phyloP scores from a whole-genome alignment of 2,888 invertebrate species.

The Cheilosia pagana region DNA sequence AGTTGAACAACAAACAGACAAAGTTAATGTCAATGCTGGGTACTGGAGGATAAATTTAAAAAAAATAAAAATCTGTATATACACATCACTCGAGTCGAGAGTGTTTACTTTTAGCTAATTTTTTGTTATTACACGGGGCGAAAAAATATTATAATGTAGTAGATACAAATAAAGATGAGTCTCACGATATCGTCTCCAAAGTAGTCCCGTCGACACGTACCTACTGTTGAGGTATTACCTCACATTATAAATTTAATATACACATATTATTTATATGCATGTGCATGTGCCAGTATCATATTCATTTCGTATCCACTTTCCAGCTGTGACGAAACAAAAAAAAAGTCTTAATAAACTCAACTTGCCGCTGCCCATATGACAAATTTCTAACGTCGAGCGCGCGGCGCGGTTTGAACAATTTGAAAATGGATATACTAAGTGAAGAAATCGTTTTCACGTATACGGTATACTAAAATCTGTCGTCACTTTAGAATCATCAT shows the following conservation, averaged over 20 bases:
- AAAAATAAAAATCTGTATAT: neutral
- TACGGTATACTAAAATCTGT: slow-evolving; percentile 3
- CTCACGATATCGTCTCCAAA: neutral
- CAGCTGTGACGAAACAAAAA: too few species aligned
- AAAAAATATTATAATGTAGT: slow-evolving; percentile 15
- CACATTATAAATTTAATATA: slow-evolving; percentile 1
- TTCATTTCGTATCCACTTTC: neutral
- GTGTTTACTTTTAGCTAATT: slow-evolving; percentile 31
- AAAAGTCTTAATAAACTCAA: too few species aligned
- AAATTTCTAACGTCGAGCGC: slow-evolving; percentile 28
- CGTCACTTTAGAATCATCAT: slow-evolving; percentile 22
- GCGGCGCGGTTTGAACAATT: slow-evolving; percentile 24
- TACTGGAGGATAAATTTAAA: neutral
- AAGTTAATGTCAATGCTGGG: slow-evolving; percentile 24
- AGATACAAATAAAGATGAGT: slow-evolving; percentile 10
- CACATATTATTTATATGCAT: neutral
- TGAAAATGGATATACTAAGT: slow-evolving; percentile 28
- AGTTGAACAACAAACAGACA: slow-evolving; percentile 39
- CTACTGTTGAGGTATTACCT: slow-evolving; percentile 6
- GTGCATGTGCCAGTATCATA: neutral
- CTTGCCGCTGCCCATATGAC: neutral
- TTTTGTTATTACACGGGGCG: slow-evolving; percentile 1
- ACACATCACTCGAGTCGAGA: slow-evolving; percentile 3
- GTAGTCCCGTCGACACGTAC: slow-evolving; percentile 6
- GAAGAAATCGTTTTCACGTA: slow-evolving; percentile 23